Base-by-base conservation (phyloP, 2,888 invertebrate genomes). In the Eumerus sabulonum region DNA sequence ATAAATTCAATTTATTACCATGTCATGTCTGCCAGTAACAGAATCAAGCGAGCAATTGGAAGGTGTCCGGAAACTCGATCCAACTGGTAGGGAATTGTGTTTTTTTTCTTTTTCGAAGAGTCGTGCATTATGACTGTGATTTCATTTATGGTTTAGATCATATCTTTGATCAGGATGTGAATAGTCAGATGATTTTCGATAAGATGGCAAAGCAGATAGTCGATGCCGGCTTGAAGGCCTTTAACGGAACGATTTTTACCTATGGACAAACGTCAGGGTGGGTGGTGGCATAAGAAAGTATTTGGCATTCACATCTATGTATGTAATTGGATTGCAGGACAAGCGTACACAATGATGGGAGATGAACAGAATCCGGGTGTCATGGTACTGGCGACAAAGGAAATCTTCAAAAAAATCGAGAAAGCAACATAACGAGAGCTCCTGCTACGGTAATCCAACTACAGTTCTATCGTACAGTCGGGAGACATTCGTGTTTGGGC, bases 211-310 rank as follows among this genome's bases (percentile, higher is more conserved):
- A 92, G 83, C 93, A 94, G 0, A 93, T 95, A 77, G 92, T 95
- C 1, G 91, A 93, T 77, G 91, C 93, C 0, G 92, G 93, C 0
- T 90, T 94, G 12, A 91, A 92, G 77, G 96, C 96, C 1, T 93
- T 95, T 83, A 95, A 96, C 87, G 96, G 95, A 1, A 97, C 97
- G 0, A 93, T 97, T 82, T 96, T 97, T 89, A 96, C 96, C 0
- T 97, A 97, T 86, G 97, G 97, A 7, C 97, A 97, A 88, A 97
- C 96, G 3, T 94, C 96, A 0, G 97, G 96, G n/a, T 62, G 82
- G 44, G 70, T 3, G 17, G 11, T 17, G n/a, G n/a, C n/a, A n/a
- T n/a, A n/a, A n/a, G n/a, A n/a, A n/a, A n/a, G n/a, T n/a, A n/a
- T n/a, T n/a, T n/a, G n/a, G n/a, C n/a, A n/a, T n/a, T n/a, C n/a